Evolutionary conservation across 30 jellyfish, hydroid and myxozoan species (phyloP).

Genomic region (Nemopilema nomurai): DNA sequence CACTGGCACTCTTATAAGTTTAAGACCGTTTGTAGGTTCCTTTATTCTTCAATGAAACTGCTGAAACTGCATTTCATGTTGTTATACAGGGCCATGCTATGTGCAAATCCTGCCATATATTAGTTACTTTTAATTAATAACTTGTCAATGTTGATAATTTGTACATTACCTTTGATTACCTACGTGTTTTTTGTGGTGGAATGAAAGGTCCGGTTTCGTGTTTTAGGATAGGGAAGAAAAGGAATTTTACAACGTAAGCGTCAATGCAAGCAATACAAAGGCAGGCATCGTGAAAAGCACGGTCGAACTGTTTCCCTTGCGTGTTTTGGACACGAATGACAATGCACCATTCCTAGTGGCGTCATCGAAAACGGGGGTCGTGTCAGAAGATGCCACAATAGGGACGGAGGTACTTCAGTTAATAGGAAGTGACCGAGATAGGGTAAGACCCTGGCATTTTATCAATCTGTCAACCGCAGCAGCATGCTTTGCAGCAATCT

Average conservation of each 20-base stretch:
- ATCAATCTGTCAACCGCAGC: no score
- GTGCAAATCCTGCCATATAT: no score
- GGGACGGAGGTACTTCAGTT: conserved; percentile 56
- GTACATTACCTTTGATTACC: neutral
- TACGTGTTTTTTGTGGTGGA: neutral
- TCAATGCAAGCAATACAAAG: conserved; percentile 37
- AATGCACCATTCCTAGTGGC: conserved; percentile 44
- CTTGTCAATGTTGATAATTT: neutral
- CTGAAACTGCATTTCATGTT: neutral
- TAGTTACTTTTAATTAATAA: neutral
- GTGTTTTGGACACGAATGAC: conserved; percentile 60
- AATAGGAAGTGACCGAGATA: conserved; percentile 43
- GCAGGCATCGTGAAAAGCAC: conserved; percentile 1
- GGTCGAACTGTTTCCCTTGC: conserved; percentile 8
- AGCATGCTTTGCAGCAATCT: no score
- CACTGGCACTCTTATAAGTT: conserved; percentile 26
- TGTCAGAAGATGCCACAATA: conserved; percentile 59
- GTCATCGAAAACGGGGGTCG: conserved; percentile 31
- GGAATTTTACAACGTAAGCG: conserved; percentile 40
- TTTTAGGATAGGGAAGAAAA: conserved; percentile 49
- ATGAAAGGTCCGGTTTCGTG: no score
- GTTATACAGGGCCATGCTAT: no score
- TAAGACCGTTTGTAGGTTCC: conserved; percentile 28
- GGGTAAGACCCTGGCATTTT: conserved; percentile 22
- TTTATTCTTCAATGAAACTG: neutral